Evolutionary conservation across 2,888 invertebrate genomes (phyloP).

Genomic region (Drosophila acutilabella): DNA sequence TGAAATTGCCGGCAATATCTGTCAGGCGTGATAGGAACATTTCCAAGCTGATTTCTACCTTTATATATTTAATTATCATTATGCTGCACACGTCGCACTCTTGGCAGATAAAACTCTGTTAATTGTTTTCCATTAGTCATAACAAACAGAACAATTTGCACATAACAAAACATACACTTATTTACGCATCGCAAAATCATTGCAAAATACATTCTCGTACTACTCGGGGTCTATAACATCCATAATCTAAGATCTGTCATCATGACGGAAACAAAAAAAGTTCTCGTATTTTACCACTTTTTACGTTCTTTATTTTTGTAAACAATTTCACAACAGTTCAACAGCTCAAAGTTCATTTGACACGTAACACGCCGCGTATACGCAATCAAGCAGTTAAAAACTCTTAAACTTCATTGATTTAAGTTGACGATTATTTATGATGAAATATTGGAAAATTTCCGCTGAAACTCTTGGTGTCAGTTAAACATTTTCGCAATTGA

Average conservation of each 20-base stretch:
- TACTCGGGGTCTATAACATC: not conserved
- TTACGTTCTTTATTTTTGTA: constrained; percentile 11
- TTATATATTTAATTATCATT: constrained; percentile 4
- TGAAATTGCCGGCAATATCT: constrained; percentile 42
- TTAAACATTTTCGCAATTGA: constrained; percentile 1
- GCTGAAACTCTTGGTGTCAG: not conserved
- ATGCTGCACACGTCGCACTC: constrained; percentile 64
- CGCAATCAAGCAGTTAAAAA: constrained; percentile 4
- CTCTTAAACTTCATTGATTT: not conserved
- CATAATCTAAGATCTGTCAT: constrained; percentile 20
- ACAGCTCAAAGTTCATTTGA: constrained; percentile 36
- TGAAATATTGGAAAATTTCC: constrained; percentile 6
- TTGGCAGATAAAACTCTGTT: constrained; percentile 62
- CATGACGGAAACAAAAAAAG: constrained; percentile 26
- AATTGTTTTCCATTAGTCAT: constrained; percentile 74
- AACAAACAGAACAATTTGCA: constrained; percentile 17
- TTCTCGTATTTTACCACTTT: constrained; percentile 17
- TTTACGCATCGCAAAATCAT: constrained; percentile 37
- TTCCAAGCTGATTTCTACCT: constrained; percentile 1
- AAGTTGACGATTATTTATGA: no score
- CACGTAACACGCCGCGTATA: constrained; percentile 21
- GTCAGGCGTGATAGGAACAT: constrained; percentile 33
- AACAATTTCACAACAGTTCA: constrained; percentile 33
- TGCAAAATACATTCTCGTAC: constrained; percentile 27
- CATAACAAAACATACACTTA: constrained; percentile 35